Conservation (phyloP, 2,113 vertebrate genomes). For the Mesembrinibis cayennensis region DNA sequence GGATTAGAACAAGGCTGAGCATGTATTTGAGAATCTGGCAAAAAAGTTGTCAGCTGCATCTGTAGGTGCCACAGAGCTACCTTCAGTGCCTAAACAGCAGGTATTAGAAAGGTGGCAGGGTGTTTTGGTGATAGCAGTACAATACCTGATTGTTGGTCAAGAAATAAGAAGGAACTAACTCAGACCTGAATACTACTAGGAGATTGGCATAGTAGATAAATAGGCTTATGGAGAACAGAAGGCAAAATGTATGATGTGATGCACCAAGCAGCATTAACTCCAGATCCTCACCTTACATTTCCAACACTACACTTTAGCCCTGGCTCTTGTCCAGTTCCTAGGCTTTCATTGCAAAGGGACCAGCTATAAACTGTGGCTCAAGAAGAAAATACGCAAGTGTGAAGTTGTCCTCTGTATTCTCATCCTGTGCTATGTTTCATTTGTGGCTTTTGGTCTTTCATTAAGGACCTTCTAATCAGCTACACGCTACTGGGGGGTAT, state of each 20-base stretch:
- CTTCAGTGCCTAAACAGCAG: neutral
- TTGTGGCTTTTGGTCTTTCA: neutral
- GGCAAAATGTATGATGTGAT: neutral
- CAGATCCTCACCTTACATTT: neutral
- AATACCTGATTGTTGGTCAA: neutral
- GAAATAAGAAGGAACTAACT: neutral
- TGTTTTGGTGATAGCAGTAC: neutral
- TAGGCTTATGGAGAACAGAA: neutral
- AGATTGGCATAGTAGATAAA: neutral
- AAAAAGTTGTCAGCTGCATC: neutral
- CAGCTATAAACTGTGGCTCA: neutral
- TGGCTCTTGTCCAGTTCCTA: neutral
- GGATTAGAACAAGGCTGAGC: neutral
- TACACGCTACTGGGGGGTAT: accelerated
- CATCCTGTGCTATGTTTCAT: accelerated
- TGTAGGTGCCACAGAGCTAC: accelerated
- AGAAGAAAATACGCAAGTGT: neutral
- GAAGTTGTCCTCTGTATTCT: neutral
- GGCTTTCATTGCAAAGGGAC: neutral
- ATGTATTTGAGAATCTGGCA: neutral
- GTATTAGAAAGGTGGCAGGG: neutral
- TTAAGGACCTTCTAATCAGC: neutral
- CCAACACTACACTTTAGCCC: neutral
- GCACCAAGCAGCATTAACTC: neutral
- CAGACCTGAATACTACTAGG: neutral